phyloP scores from a whole-genome alignment of 2,797 vertebrate genomes.

The Nyctalus aviator region DNA sequence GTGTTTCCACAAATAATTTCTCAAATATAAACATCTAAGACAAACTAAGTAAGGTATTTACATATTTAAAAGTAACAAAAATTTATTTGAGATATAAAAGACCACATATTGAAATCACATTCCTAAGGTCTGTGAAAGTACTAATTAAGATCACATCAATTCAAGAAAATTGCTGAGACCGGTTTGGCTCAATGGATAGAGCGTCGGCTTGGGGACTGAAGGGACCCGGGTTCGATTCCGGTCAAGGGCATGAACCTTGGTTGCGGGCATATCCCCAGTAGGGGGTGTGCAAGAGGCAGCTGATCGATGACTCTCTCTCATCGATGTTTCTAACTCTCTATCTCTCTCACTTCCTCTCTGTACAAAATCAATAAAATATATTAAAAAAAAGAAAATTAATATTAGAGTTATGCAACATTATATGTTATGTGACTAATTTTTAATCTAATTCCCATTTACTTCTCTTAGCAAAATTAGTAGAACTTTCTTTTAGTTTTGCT shows the following conservation, averaged over 20 bases:
- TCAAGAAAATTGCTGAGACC: constrained; percentile 33
- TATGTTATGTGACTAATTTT: neutral
- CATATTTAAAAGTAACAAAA: neutral
- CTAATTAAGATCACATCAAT: neutral
- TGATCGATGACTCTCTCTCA: too few relatives aligned
- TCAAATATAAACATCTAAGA: constrained; percentile 18
- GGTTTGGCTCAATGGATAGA: too few relatives aligned
- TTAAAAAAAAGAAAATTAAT: constrained; percentile 29
- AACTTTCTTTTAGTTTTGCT: constrained; percentile 24
- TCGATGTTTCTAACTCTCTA: too few relatives aligned
- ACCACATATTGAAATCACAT: neutral
- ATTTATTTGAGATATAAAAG: neutral
- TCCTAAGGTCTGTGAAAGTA: neutral
- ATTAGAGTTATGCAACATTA: neutral
- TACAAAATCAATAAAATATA: too few relatives aligned
- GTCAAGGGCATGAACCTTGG: too few relatives aligned
- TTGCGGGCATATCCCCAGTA: too few relatives aligned
- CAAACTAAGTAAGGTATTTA: neutral
- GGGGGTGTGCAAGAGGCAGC: too few relatives aligned
- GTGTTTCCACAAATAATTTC: neutral
- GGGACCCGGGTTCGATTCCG: too few relatives aligned
- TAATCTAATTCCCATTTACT: neutral
- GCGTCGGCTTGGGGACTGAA: too few relatives aligned
- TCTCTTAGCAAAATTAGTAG: constrained; percentile 2
- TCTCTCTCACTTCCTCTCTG: too few relatives aligned